A percentile compares a stretch with the other conserved stretches of the same genome.
Evolutionary conservation across 2,113 vertebrate species (phyloP).

Genomic region (Aptenodytes forsteri): DNA sequence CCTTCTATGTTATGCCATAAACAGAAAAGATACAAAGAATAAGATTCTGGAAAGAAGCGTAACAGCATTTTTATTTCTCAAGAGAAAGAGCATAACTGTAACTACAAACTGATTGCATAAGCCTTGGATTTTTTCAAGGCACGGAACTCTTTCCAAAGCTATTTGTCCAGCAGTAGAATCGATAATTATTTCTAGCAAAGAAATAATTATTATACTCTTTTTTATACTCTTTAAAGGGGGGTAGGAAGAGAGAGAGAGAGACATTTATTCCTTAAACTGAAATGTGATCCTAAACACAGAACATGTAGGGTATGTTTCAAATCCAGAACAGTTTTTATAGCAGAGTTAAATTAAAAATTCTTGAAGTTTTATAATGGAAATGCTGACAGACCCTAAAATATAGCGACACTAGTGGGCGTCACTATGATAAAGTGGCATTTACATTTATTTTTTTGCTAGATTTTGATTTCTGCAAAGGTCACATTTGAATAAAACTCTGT

Average conservation of each 20-base stretch:
- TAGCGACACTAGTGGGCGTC: background rate
- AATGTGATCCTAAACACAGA: background rate
- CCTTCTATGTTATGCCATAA: background rate
- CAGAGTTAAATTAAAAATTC: conserved; percentile 39
- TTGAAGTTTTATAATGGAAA: conserved; percentile 1
- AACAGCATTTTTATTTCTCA: background rate
- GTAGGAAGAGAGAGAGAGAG: background rate
- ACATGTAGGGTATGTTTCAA: background rate
- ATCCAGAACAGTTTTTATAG: conserved; percentile 27
- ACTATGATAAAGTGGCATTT: conserved; percentile 39
- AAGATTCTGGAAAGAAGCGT: background rate
- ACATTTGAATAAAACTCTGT: conserved; percentile 58
- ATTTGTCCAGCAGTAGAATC: background rate
- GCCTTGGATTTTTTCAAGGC: background rate
- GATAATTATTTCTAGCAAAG: background rate
- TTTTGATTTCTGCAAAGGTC: conserved; percentile 55
- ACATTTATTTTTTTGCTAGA: background rate
- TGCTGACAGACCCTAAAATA: conserved; percentile 42
- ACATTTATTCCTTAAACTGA: background rate
- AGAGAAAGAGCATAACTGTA: background rate
- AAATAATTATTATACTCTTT: background rate
- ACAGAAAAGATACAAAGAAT: background rate
- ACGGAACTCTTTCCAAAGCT: background rate
- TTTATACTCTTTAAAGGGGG: background rate
- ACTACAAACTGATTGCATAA: background rate